These are phyloP conservation scores for Chaunax sp. DNA, from an alignment of 2,797 vertebrate genomes.

Conservation along the genomic window DNA sequence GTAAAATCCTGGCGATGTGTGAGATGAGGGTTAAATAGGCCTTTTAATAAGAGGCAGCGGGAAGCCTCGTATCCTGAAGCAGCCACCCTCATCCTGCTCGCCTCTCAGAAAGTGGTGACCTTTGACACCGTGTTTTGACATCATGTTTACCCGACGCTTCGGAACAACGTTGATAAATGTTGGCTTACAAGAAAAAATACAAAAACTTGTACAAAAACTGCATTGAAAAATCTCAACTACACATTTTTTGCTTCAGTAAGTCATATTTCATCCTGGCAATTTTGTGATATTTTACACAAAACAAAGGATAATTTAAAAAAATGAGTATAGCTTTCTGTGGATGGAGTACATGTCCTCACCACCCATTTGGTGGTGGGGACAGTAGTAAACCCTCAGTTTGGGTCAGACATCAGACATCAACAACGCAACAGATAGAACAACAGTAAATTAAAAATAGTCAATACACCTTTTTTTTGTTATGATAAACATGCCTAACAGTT, in stretches of 20 bases:
- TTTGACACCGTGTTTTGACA: slow-evolving; percentile 23
- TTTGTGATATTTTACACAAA: neutral
- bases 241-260: too few relatives aligned
- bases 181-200: neutral
- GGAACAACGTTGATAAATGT: neutral
- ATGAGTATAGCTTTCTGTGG: neutral
- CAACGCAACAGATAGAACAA: too few relatives aligned
- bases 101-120: slow-evolving; percentile 26
- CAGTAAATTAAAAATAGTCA: too few relatives aligned
- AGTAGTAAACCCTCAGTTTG: too few relatives aligned
- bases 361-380: too few relatives aligned
- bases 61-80: slow-evolving; percentile 28
- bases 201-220: neutral
- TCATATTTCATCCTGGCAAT: neutral
- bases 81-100: slow-evolving; percentile 24
- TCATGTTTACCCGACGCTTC: slow-evolving; percentile 3
- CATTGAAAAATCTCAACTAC: neutral
- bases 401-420: too few relatives aligned
- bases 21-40: slow-evolving; percentile 6
- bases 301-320: too few relatives aligned
- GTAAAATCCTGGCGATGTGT: neutral
- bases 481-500: too few relatives aligned
- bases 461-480: too few relatives aligned
- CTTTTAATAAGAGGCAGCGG: slow-evolving; percentile 21
- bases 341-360: neutral